phyloP scores from a whole-genome alignment of 2,888 invertebrate genomes.

The Notodonta ziczac region DNA sequence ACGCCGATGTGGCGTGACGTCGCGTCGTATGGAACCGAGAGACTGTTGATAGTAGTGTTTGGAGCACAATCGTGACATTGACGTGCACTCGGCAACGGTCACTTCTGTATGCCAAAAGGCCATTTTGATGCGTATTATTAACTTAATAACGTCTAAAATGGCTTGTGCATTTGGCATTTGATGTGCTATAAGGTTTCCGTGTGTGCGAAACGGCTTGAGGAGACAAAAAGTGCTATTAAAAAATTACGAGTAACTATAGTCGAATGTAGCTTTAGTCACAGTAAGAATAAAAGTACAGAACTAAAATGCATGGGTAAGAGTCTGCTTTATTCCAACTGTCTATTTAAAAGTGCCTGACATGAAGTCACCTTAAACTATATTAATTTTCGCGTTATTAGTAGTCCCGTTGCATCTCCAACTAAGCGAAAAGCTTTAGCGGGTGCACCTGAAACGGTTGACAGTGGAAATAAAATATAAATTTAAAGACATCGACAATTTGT shows the following conservation, averaged over 20 bases:
- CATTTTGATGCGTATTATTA: slow-evolving; percentile 40
- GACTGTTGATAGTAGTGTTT: slow-evolving; percentile 65
- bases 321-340: too few species aligned
- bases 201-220: slow-evolving; percentile 17
- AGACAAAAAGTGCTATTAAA: slow-evolving; percentile 36
- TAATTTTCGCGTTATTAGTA: too few species aligned
- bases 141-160: slow-evolving; percentile 38
- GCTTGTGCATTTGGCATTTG: slow-evolving; percentile 12
- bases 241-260: slow-evolving; percentile 33
- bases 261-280: slow-evolving; percentile 33
- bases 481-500: too few species aligned
- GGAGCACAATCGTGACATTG: slow-evolving; percentile 54
- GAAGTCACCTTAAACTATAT: too few species aligned
- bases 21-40: slow-evolving; percentile 50
- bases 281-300: slow-evolving; percentile 32
- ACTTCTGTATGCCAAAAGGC: slow-evolving; percentile 20
- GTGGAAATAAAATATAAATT: too few species aligned
- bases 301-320: slow-evolving; percentile 12
- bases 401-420: too few species aligned
- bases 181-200: slow-evolving; percentile 15
- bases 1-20: slow-evolving; percentile 43
- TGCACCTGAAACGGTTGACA: too few species aligned
- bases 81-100: slow-evolving; percentile 26
- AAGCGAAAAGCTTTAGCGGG: too few species aligned
- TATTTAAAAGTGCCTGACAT: too few species aligned